Percentiles rank a stretch among this genome's conserved stretches.
Conservation (phyloP, 2,113 vertebrate species). For the Poecile atricapillus region DNA sequence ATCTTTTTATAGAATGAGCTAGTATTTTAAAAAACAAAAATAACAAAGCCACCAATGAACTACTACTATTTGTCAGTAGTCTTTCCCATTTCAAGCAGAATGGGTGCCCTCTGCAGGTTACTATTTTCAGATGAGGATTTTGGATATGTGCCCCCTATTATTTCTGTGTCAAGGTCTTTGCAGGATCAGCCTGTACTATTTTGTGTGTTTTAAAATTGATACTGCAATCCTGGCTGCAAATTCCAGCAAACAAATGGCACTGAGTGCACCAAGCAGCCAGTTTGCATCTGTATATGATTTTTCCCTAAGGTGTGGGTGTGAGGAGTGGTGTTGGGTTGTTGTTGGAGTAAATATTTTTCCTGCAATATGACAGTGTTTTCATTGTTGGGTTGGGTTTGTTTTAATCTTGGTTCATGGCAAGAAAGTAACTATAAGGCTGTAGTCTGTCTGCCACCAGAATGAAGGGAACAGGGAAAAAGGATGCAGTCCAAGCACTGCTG, state of each 20-base stretch:
- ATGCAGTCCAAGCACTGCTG: background rate
- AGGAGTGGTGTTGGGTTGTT: background rate
- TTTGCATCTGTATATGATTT: background rate
- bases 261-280: background rate
- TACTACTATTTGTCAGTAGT: background rate
- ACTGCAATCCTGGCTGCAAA: background rate
- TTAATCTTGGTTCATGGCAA: background rate
- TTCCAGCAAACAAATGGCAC: background rate
- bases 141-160: background rate
- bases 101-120: slow-evolving; percentile 56
- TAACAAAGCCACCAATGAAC: background rate
- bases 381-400: background rate
- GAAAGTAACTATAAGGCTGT: background rate
- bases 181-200: fast-evolving
- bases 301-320: background rate
- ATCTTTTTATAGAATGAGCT: background rate
- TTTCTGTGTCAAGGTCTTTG: background rate
- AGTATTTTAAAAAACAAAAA: background rate
- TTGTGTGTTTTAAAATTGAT: background rate
- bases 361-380: background rate
- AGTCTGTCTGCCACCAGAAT: background rate
- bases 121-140: background rate
- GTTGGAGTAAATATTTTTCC: background rate
- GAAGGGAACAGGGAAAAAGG: background rate
- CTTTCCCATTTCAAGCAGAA: background rate